A percentile compares a stretch with the other conserved stretches of the same genome.
phyloP scores from a whole-genome alignment of 2,888 invertebrate genomes.

The Hypomecis atomaria region DNA sequence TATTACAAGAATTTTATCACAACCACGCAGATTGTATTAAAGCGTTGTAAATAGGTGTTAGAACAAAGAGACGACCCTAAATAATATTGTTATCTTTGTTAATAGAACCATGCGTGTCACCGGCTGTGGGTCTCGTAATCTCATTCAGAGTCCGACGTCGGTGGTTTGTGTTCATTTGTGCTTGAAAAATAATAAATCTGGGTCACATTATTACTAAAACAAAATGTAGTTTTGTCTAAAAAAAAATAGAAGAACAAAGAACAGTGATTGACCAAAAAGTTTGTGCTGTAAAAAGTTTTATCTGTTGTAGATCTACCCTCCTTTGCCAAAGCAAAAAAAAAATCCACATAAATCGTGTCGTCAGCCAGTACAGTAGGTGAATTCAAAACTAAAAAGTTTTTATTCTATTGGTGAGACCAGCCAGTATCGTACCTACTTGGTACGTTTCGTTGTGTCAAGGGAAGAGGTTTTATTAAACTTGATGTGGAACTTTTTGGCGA shows the following conservation, averaged over 20 bases:
- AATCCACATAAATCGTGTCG: background rate
- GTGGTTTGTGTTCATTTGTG: conserved; percentile 5
- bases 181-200: background rate
- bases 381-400: background rate
- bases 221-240: too few species aligned
- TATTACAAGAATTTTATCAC: conserved; percentile 4
- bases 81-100: conserved; percentile 66
- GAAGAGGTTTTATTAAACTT: conserved; percentile 46
- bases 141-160: conserved; percentile 55
- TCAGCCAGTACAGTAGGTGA: background rate
- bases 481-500: conserved; percentile 78
- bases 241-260: too few species aligned
- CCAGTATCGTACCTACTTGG: conserved; percentile 14
- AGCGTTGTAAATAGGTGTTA: conserved; percentile 16
- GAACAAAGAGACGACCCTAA: conserved; percentile 68
- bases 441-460: conserved; percentile 11
- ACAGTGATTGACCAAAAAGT: too few species aligned
- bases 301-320: too few species aligned
- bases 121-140: conserved; percentile 70
- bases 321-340: too few species aligned
- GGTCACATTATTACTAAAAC: too few species aligned
- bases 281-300: too few species aligned
- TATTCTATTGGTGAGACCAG: conserved; percentile 5
- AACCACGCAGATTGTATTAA: conserved; percentile 4
- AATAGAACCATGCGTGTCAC: conserved; percentile 76